These are phyloP conservation scores for Sebastes paucispinis DNA, from an alignment of 2,797 vertebrate species.

Conservation along the genomic window DNA sequence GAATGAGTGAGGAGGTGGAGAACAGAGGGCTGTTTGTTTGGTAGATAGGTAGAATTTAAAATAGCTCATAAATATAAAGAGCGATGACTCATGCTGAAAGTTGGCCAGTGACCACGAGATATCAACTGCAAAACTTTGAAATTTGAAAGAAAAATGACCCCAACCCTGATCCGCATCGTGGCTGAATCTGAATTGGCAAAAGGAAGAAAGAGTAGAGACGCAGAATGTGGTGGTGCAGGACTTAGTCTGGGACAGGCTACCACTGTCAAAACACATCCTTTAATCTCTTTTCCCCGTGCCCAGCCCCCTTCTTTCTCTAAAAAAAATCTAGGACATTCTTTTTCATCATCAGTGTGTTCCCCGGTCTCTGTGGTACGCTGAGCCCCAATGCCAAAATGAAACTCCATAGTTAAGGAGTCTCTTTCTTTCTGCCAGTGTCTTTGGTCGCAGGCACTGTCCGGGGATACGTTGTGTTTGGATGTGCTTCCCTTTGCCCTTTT, in stretches of 20 bases:
- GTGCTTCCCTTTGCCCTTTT: constrained; percentile 20
- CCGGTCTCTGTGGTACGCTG: constrained; percentile 63
- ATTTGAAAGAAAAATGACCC: background rate
- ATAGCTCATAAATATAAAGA: background rate
- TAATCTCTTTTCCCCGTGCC: constrained; percentile 62
- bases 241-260: constrained; percentile 58
- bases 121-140: background rate
- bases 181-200: constrained; percentile 15
- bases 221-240: constrained; percentile 39
- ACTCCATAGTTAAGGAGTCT: constrained; percentile 64
- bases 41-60: constrained; percentile 5
- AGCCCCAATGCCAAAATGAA: constrained; percentile 61
- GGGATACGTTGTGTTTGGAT: constrained; percentile 28
- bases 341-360: constrained; percentile 71
- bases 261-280: constrained; percentile 74
- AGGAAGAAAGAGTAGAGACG: constrained; percentile 10
- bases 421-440: constrained; percentile 55
- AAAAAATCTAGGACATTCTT: constrained; percentile 75
- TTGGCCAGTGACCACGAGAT: background rate
- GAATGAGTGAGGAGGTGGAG: background rate
- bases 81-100: background rate
- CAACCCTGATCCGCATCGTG: background rate
- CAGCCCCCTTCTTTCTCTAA: constrained; percentile 62
- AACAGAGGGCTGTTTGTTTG: background rate
- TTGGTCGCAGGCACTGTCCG: constrained; percentile 31